Conservation (phyloP, 2,113 vertebrate species). For the Axis porcinus region DNA sequence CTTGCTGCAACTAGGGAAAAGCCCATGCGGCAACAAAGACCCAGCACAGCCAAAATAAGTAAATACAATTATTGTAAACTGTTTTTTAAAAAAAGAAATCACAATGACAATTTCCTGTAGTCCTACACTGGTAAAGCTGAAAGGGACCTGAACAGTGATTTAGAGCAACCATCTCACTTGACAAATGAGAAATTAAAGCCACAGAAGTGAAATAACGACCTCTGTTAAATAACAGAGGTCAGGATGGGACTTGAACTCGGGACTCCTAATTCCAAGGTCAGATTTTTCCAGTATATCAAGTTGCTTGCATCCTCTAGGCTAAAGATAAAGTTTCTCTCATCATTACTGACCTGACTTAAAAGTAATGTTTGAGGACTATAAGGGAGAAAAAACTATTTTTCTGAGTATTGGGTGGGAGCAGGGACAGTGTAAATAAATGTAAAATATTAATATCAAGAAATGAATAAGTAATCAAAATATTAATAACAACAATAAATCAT, state of each 20-base stretch:
- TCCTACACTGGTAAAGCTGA: neutral
- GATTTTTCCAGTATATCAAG: constrained; percentile 46
- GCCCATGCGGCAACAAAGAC: neutral
- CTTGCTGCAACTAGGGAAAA: neutral
- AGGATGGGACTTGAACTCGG: constrained; percentile 36
- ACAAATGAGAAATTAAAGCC: constrained; percentile 31
- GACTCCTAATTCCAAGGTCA: constrained; percentile 35
- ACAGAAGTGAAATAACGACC: neutral
- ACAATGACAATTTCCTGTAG: neutral
- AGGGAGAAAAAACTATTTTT: neutral
- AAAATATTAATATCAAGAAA: neutral
- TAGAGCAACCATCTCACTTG: neutral
- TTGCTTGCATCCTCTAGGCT: constrained; percentile 37
- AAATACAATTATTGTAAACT: neutral
- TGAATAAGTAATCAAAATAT: neutral
- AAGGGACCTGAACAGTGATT: neutral
- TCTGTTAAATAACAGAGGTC: neutral
- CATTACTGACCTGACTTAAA: neutral
- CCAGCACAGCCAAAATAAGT: neutral
- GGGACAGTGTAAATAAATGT: neutral
- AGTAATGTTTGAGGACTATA: neutral
- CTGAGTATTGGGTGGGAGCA: neutral
- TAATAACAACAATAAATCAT: constrained; percentile 44
- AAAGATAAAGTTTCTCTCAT: constrained; percentile 39
- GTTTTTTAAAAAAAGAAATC: neutral